These are phyloP conservation scores for Heliothis peltigera DNA, from an alignment of 2,888 invertebrate species.

Conservation along the genomic window DNA sequence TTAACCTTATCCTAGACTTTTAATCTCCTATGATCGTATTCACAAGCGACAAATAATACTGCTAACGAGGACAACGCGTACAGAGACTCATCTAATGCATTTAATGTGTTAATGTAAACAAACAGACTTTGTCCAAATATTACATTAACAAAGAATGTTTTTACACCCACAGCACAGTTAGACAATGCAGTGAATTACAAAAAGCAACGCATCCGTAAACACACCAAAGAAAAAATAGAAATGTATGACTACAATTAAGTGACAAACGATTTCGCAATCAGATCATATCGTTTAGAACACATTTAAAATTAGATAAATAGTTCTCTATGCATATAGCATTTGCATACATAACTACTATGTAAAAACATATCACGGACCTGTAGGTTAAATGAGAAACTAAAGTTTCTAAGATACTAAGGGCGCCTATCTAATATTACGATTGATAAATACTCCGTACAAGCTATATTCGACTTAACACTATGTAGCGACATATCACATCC, in stretches of 20 bases:
- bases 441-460: conserved; percentile 87
- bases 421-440: conserved; percentile 85
- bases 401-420: conserved; percentile 80
- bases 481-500: conserved; percentile 88
- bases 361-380: conserved; percentile 74
- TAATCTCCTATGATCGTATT: conserved; percentile 69
- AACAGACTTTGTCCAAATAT: conserved; percentile 53
- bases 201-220: conserved; percentile 59
- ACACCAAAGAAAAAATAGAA: conserved; percentile 83
- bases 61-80: conserved; percentile 63
- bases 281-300: conserved; percentile 72
- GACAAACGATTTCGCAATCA: conserved; percentile 66
- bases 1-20: conserved; percentile 62
- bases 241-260: conserved; percentile 53
- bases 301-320: conserved; percentile 74
- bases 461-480: conserved; percentile 82
- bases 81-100: conserved; percentile 20
- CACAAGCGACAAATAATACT: conserved; percentile 77
- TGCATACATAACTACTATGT: conserved; percentile 70
- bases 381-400: conserved; percentile 80
- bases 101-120: conserved; percentile 44
- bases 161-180: conserved; percentile 45
- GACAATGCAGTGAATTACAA: conserved; percentile 43
- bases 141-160: conserved; percentile 38
- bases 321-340: conserved; percentile 69